These are phyloP conservation scores for Barypeithes pellucidus DNA, from an alignment of 2,888 invertebrate genomes.

Conservation along the genomic window DNA sequence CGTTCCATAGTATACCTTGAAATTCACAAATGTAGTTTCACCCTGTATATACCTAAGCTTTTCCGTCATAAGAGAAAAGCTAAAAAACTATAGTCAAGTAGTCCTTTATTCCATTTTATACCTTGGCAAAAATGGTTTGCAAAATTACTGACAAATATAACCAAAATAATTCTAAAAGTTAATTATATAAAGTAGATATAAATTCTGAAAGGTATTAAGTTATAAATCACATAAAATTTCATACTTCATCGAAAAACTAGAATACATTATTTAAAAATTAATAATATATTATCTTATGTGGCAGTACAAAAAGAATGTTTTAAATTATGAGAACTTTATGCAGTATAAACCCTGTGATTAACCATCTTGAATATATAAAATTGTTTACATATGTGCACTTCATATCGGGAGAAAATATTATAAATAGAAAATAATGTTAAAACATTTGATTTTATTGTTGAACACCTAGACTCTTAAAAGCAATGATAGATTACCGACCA, in stretches of 20 bases:
- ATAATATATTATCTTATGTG: constrained; percentile 17
- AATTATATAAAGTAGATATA: no score
- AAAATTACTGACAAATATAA: neutral
- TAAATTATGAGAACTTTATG: neutral
- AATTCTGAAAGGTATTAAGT: neutral
- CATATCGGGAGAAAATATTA: no score
- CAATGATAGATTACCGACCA: neutral
- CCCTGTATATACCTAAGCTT: constrained; percentile 14
- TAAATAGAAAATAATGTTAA: no score
- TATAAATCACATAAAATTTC: neutral
- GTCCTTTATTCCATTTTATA: no score
- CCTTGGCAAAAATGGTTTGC: no score
- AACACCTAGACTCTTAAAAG: neutral
- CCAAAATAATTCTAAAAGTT: no score
- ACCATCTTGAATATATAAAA: no score
- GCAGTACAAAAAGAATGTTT: constrained; percentile 33
- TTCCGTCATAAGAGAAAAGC: constrained; percentile 1
- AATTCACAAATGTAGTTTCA: constrained; percentile 13
- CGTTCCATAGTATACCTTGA: neutral
- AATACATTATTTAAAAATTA: constrained; percentile 10
- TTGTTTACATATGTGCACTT: no score
- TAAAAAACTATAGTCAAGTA: constrained; percentile 3
- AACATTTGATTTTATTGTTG: neutral
- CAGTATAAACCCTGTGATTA: constrained; percentile 12
- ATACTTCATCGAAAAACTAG: neutral